Percentiles rank a stretch among this genome's conserved stretches.
These are phyloP conservation scores for Nudaria mundana DNA, from an alignment of 2,888 invertebrate species.

Conservation along the genomic window DNA sequence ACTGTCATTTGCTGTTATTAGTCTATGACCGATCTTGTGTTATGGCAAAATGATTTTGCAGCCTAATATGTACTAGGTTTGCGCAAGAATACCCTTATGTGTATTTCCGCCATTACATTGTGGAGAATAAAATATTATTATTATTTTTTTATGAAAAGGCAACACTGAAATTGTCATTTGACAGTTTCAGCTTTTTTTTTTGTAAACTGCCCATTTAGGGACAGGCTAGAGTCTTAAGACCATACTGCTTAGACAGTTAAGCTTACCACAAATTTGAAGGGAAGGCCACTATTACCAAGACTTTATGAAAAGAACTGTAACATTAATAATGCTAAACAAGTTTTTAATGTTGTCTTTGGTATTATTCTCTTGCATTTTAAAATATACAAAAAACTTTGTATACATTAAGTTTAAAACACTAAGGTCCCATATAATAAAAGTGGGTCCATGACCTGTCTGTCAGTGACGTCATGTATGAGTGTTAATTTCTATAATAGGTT, in stretches of 20 bases:
- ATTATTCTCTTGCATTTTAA: too few species aligned
- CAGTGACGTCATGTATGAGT: conserved; percentile 11
- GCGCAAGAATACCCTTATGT: too few species aligned
- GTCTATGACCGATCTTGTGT: neutral
- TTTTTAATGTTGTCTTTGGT: too few species aligned
- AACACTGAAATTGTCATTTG: too few species aligned
- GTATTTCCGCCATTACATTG: too few species aligned
- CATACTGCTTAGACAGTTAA: too few species aligned
- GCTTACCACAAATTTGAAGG: neutral
- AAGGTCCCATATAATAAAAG: neutral
- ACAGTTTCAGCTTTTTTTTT: too few species aligned
- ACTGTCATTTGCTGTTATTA: neutral
- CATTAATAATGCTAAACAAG: neutral
- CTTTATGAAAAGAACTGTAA: neutral
- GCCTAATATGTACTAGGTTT: too few species aligned
- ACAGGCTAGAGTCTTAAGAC: too few species aligned
- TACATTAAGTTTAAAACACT: neutral
- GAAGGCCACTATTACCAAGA: neutral
- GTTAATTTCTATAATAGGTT: conserved; percentile 26
- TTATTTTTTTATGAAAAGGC: too few species aligned
- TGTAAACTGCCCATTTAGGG: too few species aligned
- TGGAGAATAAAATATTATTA: too few species aligned
- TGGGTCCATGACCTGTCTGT: neutral
- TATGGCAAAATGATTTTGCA: neutral
- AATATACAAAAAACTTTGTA: neutral